Evolutionary conservation across 2,797 vertebrate species (phyloP), one percentile per base, ranked within the genome.

Genomic region (Saxicola maurus): DNA sequence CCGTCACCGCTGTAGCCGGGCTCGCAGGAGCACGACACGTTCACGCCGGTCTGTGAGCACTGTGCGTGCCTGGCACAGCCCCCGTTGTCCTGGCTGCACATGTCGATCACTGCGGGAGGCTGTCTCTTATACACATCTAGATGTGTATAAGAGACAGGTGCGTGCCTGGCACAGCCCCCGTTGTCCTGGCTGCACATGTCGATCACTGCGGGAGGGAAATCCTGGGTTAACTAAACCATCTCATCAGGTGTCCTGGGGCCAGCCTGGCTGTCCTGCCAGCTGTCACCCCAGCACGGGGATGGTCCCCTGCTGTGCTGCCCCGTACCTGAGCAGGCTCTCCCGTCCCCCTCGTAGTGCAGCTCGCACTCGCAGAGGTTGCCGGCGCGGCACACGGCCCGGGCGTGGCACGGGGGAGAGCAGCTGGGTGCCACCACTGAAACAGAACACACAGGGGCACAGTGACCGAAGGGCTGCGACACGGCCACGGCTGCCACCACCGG

Each of bases 181-280:
- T 98, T 98, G 92, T 98, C 98, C n/a, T 97, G 95, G 14, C 88
- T 69, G 95, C 99, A 99, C 75, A 98, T 95, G 95, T 99, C 97
- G 1, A 97, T 98, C 96, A 97, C 99, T 99, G 86, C 42, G 12
- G 33, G 74, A 72, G 21, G 2, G 8, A n/a, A 56, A 60, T 0
- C 3, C 45, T 15, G 37, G 21, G 11, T 49, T 38, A 56, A 56
- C 37, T 4, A 5, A n/a, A 57, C 7, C 14, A 3, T 14, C 46
- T 55, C 27, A 10, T 14, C 20, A 21, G 8, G 13, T 14, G 33
- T 57, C 33, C 49, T 11, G 18, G 18, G 28, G n/a, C 13, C 42
- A 4, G 59, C 17, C 40, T 18, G 61, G 13, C 42, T 45, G 56
- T 73, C 33, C 42, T 46, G 68, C 18, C 61, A 12, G 30, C 1